A percentile compares a stretch with the other conserved stretches of the same genome.
phyloP scores from a whole-genome alignment of 2,888 invertebrate genomes.

The Unio pictorum region DNA sequence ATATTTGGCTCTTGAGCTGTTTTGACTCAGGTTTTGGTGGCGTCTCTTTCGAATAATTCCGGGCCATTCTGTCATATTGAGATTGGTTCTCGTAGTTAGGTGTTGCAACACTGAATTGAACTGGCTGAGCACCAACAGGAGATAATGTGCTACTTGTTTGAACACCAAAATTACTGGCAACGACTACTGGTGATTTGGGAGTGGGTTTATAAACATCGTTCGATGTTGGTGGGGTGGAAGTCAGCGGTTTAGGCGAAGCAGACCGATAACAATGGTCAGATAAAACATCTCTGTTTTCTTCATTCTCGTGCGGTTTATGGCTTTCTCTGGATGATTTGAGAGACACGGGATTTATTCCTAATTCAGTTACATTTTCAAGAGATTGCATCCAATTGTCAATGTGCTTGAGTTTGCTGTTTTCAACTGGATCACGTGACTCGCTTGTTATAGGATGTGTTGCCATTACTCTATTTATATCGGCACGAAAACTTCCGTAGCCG shows the following conservation, averaged over 20 bases:
- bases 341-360: slow-evolving; percentile 16
- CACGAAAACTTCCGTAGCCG: slow-evolving; percentile 45
- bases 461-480: slow-evolving; percentile 39
- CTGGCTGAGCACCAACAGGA: neutral
- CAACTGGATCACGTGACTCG: slow-evolving; percentile 18
- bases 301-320: neutral
- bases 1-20: neutral
- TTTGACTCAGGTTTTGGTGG: slow-evolving; percentile 9
- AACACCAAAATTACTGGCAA: slow-evolving; percentile 11
- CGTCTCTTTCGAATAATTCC: neutral
- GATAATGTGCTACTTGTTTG: neutral
- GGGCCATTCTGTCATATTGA: slow-evolving; percentile 20
- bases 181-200: slow-evolving; percentile 30
- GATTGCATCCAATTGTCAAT: slow-evolving; percentile 49
- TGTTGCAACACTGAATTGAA: slow-evolving; percentile 9
- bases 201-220: slow-evolving; percentile 56
- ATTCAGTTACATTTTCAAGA: slow-evolving; percentile 28
- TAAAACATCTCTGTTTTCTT: slow-evolving; percentile 8
- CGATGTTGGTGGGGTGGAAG: slow-evolving; percentile 53
- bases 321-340: slow-evolving; percentile 14
- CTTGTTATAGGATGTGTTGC: slow-evolving; percentile 11
- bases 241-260: slow-evolving; percentile 57
- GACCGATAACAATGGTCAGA: slow-evolving; percentile 19
- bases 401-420: slow-evolving; percentile 38
- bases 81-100: slow-evolving; percentile 50